A percentile compares a stretch with the other conserved stretches of the same genome.
Evolutionary conservation across 2,888 invertebrate genomes (phyloP).

Genomic region (Pachycephus smyrnensis): DNA sequence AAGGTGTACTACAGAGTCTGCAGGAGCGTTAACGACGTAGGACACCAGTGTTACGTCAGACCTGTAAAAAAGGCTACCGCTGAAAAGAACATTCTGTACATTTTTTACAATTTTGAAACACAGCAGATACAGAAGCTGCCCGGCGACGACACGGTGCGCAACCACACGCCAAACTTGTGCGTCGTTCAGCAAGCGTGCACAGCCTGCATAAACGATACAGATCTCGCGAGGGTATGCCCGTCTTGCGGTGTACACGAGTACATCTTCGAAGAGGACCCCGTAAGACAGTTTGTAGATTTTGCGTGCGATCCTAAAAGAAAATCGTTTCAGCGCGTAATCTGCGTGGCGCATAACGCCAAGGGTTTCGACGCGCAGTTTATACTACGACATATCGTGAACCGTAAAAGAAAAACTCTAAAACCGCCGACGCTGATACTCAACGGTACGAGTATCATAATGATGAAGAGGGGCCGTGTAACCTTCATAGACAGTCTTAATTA

Average conservation of each 20-base stretch:
- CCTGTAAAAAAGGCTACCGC: no score
- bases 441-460: constrained; percentile 33
- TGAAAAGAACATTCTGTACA: background rate
- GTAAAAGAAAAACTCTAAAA: constrained; percentile 7
- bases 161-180: background rate
- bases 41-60: no score
- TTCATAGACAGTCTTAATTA: constrained; percentile 47
- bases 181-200: background rate
- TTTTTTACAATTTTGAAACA: background rate
- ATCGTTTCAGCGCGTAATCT: background rate
- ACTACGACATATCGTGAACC: constrained; percentile 19
- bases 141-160: background rate
- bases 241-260: background rate
- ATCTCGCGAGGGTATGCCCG: background rate
- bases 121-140: background rate
- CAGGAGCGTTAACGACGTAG: no score
- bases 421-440: constrained; percentile 35
- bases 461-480: constrained; percentile 25
- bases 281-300: background rate
- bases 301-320: background rate
- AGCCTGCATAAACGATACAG: background rate
- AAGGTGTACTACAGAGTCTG: no score
- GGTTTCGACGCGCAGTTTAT: constrained; percentile 30
- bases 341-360: constrained; percentile 25
- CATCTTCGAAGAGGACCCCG: background rate